Evolutionary conservation across 2,113 vertebrate species (phyloP).

Genomic region (Uropsilus gracilis): DNA sequence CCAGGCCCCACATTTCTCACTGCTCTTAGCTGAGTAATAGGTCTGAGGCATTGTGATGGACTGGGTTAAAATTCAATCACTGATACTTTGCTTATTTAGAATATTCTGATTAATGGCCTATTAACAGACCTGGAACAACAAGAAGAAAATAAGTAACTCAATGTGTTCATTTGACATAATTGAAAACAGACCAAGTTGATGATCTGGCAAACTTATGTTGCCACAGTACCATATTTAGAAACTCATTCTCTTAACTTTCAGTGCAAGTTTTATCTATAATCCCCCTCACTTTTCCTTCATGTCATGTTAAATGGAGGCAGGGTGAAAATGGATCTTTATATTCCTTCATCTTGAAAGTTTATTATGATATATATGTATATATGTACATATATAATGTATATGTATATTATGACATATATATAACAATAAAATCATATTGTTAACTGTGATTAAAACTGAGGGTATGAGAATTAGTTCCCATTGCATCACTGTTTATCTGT

Average conservation of each 20-base stretch:
- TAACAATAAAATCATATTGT: not conserved
- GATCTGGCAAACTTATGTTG: not conserved
- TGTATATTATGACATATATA: too few species aligned
- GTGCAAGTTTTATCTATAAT: not conserved
- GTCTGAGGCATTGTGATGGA: not conserved
- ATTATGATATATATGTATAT: not conserved
- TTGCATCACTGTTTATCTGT: not conserved
- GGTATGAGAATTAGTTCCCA: not conserved
- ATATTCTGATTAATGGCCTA: conserved; percentile 24
- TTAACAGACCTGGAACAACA: not conserved
- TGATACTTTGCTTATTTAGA: not conserved
- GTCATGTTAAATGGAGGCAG: not conserved
- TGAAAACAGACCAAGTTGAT: not conserved
- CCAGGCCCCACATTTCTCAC: not conserved
- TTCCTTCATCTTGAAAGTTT: not conserved
- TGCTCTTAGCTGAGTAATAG: not conserved
- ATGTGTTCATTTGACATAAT: not conserved
- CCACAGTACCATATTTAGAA: not conserved
- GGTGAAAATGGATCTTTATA: not conserved
- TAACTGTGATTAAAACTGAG: not conserved
- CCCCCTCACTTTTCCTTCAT: not conserved
- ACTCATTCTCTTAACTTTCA: not conserved
- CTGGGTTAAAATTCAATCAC: not conserved
- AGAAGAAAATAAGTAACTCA: not conserved
- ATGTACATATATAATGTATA: not conserved